A percentile compares a stretch with the other conserved stretches of the same genome.
These are phyloP conservation scores for Psix sp. DNA, from an alignment of 1,140 invertebrate genomes.

Conservation along the genomic window DNA sequence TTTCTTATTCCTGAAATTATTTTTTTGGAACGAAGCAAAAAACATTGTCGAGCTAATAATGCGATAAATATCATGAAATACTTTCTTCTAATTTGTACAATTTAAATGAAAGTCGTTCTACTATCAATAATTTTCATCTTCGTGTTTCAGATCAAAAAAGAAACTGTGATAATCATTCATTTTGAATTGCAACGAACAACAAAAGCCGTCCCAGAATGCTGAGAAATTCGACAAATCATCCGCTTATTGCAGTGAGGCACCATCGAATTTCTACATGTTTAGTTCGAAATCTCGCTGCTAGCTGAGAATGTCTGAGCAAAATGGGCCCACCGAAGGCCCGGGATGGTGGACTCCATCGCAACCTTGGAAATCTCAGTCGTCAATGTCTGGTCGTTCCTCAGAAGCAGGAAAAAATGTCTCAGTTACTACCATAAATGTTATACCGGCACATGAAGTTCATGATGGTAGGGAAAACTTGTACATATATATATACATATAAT, in stretches of 20 bases:
- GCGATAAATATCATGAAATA: too few species aligned
- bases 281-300: conserved; percentile 60
- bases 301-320: conserved; percentile 77
- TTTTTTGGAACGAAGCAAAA: too few species aligned
- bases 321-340: conserved; percentile 71
- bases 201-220: conserved; percentile 68
- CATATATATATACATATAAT: too few species aligned
- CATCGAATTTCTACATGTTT: conserved; percentile 38
- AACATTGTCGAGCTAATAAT: too few species aligned
- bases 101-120: too few species aligned
- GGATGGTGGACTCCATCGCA: conserved; percentile 73
- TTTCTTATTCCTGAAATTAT: too few species aligned
- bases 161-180: conserved; percentile 4
- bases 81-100: too few species aligned
- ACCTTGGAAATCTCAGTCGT: conserved; percentile 69
- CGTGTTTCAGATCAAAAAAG: conserved; percentile 36
- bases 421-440: conserved; percentile 74
- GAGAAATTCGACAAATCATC: conserved; percentile 58
- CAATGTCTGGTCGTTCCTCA: conserved; percentile 59
- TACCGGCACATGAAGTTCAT: conserved; percentile 71
- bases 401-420: conserved; percentile 74
- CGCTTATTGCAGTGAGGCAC: conserved; percentile 40
- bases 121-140: too few species aligned
- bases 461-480: too few species aligned
- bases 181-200: conserved; percentile 6